These are phyloP conservation scores for Zoroaster sp. DNA, from an alignment of 53 echinoderm and acorn worm genomes.

Conservation along the genomic window DNA sequence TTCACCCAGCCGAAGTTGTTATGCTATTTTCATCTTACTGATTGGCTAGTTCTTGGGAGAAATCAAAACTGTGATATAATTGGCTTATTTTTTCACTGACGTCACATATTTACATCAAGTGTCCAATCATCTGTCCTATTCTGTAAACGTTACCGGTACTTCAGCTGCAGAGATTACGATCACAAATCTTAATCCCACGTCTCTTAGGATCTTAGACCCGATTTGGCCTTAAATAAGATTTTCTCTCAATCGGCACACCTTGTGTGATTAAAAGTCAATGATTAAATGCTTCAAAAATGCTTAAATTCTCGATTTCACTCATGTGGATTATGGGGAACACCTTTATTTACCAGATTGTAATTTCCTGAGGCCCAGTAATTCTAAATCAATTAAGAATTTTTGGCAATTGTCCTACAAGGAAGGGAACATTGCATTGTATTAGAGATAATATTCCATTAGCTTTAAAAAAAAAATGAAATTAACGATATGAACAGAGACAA, in stretches of 20 bases:
- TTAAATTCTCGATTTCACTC: too few species aligned
- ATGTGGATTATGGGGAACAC: too few species aligned
- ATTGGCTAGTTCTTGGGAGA: conserved; percentile 20
- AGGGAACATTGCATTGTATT: too few species aligned
- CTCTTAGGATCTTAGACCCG: conserved; percentile 29
- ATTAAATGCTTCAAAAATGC: not conserved
- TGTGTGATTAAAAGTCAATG: not conserved
- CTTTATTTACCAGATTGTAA: too few species aligned
- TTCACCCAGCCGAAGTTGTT: not conserved
- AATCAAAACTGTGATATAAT: conserved; percentile 38
- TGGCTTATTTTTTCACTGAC: conserved; percentile 40
- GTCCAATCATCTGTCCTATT: conserved; percentile 36
- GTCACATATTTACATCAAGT: conserved; percentile 32
- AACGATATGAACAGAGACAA: too few species aligned
- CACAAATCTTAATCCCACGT: not conserved
- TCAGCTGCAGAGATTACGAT: not conserved
- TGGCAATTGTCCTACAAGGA: too few species aligned
- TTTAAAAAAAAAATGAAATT: too few species aligned
- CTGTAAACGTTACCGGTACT: not conserved
- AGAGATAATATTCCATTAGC: too few species aligned
- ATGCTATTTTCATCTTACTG: not conserved
- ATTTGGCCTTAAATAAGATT: conserved; percentile 34
- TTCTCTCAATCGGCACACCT: conserved; percentile 12
- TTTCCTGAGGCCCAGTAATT: too few species aligned
- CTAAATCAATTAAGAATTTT: too few species aligned